Evolutionary conservation across 2,888 invertebrate genomes (phyloP).

Genomic region (Pristionchus mayeri): DNA sequence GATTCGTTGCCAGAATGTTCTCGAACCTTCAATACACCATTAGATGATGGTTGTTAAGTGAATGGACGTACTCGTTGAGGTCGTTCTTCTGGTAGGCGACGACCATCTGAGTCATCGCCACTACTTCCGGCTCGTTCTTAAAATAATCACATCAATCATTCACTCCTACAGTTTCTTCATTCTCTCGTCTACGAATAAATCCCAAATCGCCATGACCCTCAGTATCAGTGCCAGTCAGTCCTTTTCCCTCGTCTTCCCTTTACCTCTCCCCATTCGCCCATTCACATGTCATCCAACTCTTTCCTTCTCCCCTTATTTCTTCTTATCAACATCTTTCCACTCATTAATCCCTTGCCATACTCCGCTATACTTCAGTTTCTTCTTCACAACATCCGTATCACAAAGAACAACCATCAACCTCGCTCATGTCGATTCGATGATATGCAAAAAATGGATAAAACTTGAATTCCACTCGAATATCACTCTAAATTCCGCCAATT

Average conservation of each 20-base stretch:
- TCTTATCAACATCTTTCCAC: not conserved
- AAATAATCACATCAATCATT: not conserved
- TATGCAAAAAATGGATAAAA: too few species aligned
- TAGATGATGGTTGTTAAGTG: not conserved
- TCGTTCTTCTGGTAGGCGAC: slow-evolving; percentile 76
- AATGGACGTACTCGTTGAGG: slow-evolving; percentile 83
- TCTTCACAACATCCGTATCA: too few species aligned
- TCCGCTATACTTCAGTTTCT: not conserved
- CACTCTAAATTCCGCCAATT: too few species aligned
- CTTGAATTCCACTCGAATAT: too few species aligned
- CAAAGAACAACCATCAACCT: too few species aligned
- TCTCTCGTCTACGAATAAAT: not conserved
- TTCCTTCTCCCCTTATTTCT: not conserved
- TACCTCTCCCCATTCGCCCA: not conserved
- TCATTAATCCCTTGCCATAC: not conserved
- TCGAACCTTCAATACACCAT: slow-evolving; percentile 83
- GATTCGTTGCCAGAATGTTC: slow-evolving; percentile 91
- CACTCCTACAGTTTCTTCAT: not conserved
- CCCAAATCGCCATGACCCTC: not conserved
- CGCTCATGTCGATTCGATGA: too few species aligned
- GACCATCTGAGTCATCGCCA: slow-evolving; percentile 98
- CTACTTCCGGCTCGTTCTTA: slow-evolving; percentile 94
- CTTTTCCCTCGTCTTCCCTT: slow-evolving; percentile 13
- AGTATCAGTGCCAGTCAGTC: not conserved
- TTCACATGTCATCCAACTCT: not conserved